A percentile compares a stretch with the other conserved stretches of the same genome.
phyloP scores from a whole-genome alignment of 1,140 invertebrate genomes.

The Teleopsis dalmanni region DNA sequence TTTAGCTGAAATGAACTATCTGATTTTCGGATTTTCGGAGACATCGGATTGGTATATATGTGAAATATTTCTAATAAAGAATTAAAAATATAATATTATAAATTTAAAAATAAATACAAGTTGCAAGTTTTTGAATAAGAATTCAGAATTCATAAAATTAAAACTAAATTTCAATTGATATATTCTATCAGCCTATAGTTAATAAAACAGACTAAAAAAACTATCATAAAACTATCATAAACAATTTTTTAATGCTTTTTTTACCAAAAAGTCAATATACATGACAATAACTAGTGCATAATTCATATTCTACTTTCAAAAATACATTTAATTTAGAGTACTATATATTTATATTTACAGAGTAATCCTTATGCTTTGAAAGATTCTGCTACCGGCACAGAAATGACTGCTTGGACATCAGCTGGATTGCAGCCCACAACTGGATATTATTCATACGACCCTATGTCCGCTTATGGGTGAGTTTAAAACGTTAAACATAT shows the following conservation, averaged over 20 bases:
- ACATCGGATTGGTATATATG: too few relatives aligned
- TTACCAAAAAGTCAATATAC: too few relatives aligned
- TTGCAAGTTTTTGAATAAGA: background rate
- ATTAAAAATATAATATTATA: background rate
- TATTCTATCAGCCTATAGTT: too few relatives aligned
- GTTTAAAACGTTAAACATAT: too few relatives aligned
- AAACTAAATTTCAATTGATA: background rate
- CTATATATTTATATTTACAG: conserved; percentile 51
- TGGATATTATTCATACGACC: conserved; percentile 88
- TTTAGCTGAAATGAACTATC: too few relatives aligned
- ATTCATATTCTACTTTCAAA: background rate
- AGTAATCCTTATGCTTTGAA: conserved; percentile 86
- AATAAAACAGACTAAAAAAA: background rate
- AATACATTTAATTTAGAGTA: background rate
- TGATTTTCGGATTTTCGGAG: too few relatives aligned
- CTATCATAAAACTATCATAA: background rate
- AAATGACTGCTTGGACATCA: conserved; percentile 83
- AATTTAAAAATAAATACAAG: background rate
- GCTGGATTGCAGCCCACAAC: conserved; percentile 78
- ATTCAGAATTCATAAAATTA: background rate
- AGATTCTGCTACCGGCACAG: conserved; percentile 68
- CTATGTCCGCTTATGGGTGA: conserved; percentile 88
- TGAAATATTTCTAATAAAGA: background rate
- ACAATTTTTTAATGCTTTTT: too few relatives aligned
- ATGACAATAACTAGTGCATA: background rate